phyloP scores from a whole-genome alignment of 2,113 vertebrate genomes.

The Athene noctua region DNA sequence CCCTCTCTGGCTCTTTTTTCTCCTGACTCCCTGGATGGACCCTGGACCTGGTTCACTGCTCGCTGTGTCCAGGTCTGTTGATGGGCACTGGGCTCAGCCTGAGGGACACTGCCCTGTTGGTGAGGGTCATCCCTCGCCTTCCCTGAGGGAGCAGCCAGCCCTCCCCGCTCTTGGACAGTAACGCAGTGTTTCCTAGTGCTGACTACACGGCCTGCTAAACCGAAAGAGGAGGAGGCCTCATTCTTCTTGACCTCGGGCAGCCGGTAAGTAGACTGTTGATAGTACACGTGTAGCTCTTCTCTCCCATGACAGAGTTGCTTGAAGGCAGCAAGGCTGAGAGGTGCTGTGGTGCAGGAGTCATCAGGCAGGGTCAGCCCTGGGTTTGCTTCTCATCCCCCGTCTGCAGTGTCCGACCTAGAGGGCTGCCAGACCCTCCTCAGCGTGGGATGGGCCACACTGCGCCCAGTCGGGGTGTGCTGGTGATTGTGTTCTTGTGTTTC shows the following conservation, averaged over 20 bases:
- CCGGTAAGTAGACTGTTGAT: background rate
- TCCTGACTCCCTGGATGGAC: background rate
- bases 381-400: fast-evolving
- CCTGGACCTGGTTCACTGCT: fast-evolving
- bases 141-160: background rate
- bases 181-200: fast-evolving
- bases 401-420: fast-evolving
- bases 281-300: fast-evolving
- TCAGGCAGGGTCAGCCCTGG: background rate
- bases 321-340: background rate
- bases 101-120: background rate
- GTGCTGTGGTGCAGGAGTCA: background rate
- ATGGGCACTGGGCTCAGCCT: fast-evolving
- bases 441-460: fast-evolving
- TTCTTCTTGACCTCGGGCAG: background rate
- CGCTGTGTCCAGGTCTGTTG: fast-evolving
- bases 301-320: too few relatives aligned
- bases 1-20: too few relatives aligned
- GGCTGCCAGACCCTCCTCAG: background rate
- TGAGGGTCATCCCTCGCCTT: background rate
- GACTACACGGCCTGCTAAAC: background rate
- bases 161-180: background rate
- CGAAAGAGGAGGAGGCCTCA: background rate
- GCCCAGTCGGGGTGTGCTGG: fast-evolving
- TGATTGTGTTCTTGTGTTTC: too few relatives aligned